These are phyloP conservation scores for Lochmaea crataegi DNA, from an alignment of 2,888 invertebrate species.

Conservation along the genomic window DNA sequence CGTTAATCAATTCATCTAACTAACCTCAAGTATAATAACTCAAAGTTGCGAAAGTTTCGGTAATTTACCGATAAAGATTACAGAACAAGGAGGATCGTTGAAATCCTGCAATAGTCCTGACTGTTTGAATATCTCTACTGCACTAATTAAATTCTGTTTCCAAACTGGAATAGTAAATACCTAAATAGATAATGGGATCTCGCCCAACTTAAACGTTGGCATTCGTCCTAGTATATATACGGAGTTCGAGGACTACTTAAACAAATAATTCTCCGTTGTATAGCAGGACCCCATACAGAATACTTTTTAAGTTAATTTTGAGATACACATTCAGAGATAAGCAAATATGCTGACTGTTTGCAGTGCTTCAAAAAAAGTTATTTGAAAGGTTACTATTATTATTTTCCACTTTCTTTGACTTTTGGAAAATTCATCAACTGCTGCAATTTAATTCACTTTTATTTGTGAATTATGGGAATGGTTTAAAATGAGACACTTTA, in stretches of 20 bases:
- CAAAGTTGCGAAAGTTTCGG: neutral
- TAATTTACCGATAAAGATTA: neutral
- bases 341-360: too few relatives aligned
- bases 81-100: neutral
- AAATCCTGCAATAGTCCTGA: neutral
- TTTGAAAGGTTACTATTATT: too few relatives aligned
- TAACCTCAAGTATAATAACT: neutral
- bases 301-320: neutral
- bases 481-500: too few relatives aligned
- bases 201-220: neutral
- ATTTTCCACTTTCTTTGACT: too few relatives aligned
- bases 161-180: slow-evolving; percentile 12
- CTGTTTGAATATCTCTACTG: slow-evolving; percentile 14
- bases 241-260: neutral
- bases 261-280: neutral
- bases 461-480: too few relatives aligned
- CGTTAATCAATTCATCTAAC: neutral
- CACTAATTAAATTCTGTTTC: slow-evolving; percentile 21
- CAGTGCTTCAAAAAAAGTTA: too few relatives aligned
- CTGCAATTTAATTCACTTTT: too few relatives aligned
- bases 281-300: neutral
- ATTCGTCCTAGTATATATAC: neutral
- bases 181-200: slow-evolving; percentile 8
- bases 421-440: too few relatives aligned
- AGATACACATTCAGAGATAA: neutral